phyloP scores from a whole-genome alignment of 2,888 invertebrate genomes.

The Melinaea marsaeus region DNA sequence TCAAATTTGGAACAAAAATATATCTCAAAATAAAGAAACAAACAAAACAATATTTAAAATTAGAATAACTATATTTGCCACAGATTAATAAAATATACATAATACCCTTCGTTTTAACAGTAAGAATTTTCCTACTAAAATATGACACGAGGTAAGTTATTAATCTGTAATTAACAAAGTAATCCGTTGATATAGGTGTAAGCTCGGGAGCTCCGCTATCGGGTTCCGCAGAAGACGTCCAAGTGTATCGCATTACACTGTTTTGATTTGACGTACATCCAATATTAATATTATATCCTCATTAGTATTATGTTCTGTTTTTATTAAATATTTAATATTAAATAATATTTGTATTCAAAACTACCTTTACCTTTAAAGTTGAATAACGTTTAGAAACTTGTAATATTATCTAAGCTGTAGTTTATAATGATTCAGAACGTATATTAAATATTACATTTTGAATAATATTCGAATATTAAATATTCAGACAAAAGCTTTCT shows the following conservation, averaged over 20 bases:
- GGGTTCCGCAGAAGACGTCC: conserved; percentile 35
- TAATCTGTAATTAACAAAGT: conserved; percentile 28
- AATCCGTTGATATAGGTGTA: conserved; percentile 39
- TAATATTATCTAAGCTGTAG: too few relatives aligned
- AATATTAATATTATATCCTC: not conserved
- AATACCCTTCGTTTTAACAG: too few relatives aligned
- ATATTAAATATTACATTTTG: too few relatives aligned
- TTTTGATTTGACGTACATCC: conserved; percentile 4
- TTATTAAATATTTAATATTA: not conserved
- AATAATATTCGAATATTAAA: not conserved
- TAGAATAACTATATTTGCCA: too few relatives aligned
- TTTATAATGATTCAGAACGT: too few relatives aligned
- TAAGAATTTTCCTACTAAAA: not conserved
- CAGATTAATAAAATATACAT: too few relatives aligned
- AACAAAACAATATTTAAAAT: too few relatives aligned
- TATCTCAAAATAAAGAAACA: too few relatives aligned
- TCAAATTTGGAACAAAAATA: too few relatives aligned
- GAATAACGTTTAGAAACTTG: too few relatives aligned
- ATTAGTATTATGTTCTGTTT: not conserved
- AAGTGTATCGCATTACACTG: conserved; percentile 28
- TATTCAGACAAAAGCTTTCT: conserved; percentile 6
- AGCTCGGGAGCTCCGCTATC: conserved; percentile 35
- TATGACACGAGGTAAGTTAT: conserved; percentile 13
- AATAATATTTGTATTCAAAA: too few relatives aligned
- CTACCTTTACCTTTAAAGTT: too few relatives aligned